These are phyloP conservation scores for Cryptotermes secundus DNA, from an alignment of 1,140 invertebrate genomes.

Conservation along the genomic window DNA sequence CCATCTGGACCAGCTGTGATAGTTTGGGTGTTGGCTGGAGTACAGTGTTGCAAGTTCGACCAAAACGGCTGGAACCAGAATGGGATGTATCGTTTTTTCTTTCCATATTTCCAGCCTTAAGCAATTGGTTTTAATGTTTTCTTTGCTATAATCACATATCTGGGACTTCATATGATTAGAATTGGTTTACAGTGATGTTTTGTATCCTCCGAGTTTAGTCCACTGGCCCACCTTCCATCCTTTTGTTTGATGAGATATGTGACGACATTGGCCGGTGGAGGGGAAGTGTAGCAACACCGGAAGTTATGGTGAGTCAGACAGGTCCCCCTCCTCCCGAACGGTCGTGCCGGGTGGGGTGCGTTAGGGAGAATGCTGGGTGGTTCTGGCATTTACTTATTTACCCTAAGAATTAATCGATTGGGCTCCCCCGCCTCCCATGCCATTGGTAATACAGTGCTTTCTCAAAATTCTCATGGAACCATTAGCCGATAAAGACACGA, in stretches of 20 bases:
- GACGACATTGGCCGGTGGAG: not conserved
- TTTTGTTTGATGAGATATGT: not conserved
- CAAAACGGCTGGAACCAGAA: not conserved
- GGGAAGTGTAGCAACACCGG: not conserved
- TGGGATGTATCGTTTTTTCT: not conserved
- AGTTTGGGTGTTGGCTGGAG: constrained; percentile 2
- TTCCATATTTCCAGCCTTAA: too few species aligned
- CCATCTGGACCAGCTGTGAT: constrained; percentile 8
- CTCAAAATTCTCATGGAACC: too few species aligned
- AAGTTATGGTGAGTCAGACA: constrained; percentile 5
- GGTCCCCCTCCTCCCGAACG: not conserved
- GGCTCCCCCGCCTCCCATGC: too few species aligned
- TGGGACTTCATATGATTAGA: too few species aligned
- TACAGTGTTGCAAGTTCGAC: not conserved
- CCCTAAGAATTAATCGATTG: not conserved
- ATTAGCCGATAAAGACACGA: too few species aligned
- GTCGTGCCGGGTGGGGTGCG: not conserved
- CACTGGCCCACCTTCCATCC: not conserved
- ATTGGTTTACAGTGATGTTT: not conserved
- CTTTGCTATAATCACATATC: too few species aligned
- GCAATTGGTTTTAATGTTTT: too few species aligned
- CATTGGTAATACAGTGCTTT: too few species aligned
- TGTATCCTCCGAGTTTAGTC: not conserved
- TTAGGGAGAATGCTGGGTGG: not conserved
- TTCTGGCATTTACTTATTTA: not conserved